Percentiles rank a stretch among this genome's conserved stretches.
phyloP scores from a whole-genome alignment of 2,888 invertebrate species.

The Conchocele bisecta region DNA sequence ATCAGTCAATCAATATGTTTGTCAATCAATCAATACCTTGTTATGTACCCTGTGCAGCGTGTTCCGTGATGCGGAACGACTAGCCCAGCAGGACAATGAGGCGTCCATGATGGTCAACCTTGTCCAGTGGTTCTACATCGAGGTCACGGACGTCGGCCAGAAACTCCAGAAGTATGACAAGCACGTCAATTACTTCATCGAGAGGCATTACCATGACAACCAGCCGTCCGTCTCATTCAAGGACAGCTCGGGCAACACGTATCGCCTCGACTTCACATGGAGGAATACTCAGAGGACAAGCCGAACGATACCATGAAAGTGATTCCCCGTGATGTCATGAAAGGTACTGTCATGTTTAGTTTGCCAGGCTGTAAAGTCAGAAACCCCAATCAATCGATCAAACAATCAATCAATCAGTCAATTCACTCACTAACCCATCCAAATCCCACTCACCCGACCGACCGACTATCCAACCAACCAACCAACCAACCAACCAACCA shows the following conservation, averaged over 20 bases:
- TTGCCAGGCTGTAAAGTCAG: no score
- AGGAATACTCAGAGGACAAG: conserved; percentile 48
- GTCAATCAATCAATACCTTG: no score
- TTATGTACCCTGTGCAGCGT: no score
- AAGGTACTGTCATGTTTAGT: no score
- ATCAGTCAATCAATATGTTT: no score
- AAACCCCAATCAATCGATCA: no score
- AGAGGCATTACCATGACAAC: conserved; percentile 52
- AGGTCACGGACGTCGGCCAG: conserved; percentile 7
- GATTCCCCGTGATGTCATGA: conserved; percentile 48
- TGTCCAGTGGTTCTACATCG: conserved; percentile 50
- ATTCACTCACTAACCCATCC: no score
- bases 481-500: no score
- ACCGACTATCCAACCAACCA: no score
- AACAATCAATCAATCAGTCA: no score
- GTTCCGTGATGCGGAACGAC: conserved; percentile 9
- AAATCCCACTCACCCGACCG: no score
- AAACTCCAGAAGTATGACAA: conserved; percentile 34
- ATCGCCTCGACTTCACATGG: conserved; percentile 58
- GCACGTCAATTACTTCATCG: conserved; percentile 24
- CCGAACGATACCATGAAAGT: conserved; percentile 39
- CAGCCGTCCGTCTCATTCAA: conserved; percentile 24
- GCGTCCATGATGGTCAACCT: conserved; percentile 26
- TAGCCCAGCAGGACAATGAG: conserved; percentile 12
- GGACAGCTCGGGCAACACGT: conserved; percentile 35